Percentiles rank a stretch among this genome's conserved stretches.
Evolutionary conservation across 1,140 invertebrate species (phyloP).

Genomic region (Anastatus disparis): DNA sequence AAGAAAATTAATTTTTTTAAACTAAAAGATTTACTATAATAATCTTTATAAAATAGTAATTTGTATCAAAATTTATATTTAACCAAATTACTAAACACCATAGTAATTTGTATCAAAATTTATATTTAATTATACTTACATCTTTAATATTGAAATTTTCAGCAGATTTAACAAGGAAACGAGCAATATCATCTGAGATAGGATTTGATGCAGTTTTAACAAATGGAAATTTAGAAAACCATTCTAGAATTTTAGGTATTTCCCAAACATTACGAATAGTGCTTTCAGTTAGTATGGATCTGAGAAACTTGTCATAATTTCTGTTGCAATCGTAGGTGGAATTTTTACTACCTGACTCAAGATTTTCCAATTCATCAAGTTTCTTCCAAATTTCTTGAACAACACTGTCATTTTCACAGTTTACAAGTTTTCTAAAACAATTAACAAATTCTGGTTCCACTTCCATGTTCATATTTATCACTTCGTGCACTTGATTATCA

Average conservation of each 20-base stretch:
- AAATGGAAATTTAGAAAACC: conserved; percentile 49
- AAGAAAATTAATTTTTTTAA: not conserved
- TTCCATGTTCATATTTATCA: too few relatives aligned
- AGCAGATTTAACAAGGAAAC: conserved; percentile 40
- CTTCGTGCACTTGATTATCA: too few relatives aligned
- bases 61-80: not conserved
- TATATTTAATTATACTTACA: not conserved
- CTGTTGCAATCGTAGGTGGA: conserved; percentile 35
- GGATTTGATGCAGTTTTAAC: conserved; percentile 34
- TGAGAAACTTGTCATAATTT: conserved; percentile 20
- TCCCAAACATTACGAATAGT: conserved; percentile 47
- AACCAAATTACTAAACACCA: not conserved
- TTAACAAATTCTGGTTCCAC: not conserved
- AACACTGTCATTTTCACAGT: conserved; percentile 1
- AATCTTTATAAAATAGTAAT: conserved; percentile 4
- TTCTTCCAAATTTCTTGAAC: conserved; percentile 48
- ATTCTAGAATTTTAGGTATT: conserved; percentile 48
- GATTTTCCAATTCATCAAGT: conserved; percentile 45
- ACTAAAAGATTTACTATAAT: not conserved
- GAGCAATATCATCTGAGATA: conserved; percentile 48
- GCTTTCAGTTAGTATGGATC: conserved; percentile 1
- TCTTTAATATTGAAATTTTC: conserved; percentile 8
- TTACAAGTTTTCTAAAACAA: not conserved
- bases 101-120: not conserved
- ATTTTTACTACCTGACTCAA: conserved; percentile 30